Base-by-base conservation (phyloP, 2,113 vertebrate genomes). In the Microtus ochrogaster region DNA sequence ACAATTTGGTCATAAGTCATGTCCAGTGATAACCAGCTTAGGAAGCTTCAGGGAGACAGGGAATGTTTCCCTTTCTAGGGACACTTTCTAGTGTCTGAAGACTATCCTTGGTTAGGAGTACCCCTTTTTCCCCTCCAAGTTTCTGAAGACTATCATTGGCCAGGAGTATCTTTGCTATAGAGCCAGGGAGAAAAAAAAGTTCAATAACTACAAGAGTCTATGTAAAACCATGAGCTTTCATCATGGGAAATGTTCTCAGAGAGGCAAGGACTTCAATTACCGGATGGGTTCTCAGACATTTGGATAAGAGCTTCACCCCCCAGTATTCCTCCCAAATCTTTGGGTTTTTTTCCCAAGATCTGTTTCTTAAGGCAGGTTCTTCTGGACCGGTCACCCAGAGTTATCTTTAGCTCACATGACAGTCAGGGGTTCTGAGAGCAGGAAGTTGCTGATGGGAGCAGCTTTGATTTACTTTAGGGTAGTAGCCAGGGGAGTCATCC, bases 381-480 rank as follows among this genome's bases (percentile, higher is more conserved):
- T n/a, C 33, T 79, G 55, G 21, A 89, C 49, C 49, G 36, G 21
- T 47, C 66, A n/a, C 86, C 47, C 19, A 21, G 68, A 86, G 63
- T 94, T 92, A 19, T 94, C 58, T 88, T 90, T 95, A 73, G 52
- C 10, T 0, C 0, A 44, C 2, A 36, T 11, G 61, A n/a, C 44
- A 49, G 39, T 82, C 90, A 26, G 58, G 55, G 72, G 17, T 96
- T 95, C 83, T 91, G 89, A 91, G 68, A 88, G 30, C 41, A 94
- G 52, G 47, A 66, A 68, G 41, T 36, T 84, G 28, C 28, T 47
- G 33, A 63, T 2, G 41, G 36, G 76, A 33, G 49, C 63, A 12
- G 0, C 36, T 79, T 13, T 49, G 36, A 68, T 92, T 22, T 6
- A 52, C 66, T 26, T 73, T 11, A 44, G 52, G 36, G 5, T 16